Evolutionary conservation across 2,888 invertebrate genomes (phyloP), one percentile per base, ranked within the genome.

Genomic region (Caenorhabditis zanzibari): DNA sequence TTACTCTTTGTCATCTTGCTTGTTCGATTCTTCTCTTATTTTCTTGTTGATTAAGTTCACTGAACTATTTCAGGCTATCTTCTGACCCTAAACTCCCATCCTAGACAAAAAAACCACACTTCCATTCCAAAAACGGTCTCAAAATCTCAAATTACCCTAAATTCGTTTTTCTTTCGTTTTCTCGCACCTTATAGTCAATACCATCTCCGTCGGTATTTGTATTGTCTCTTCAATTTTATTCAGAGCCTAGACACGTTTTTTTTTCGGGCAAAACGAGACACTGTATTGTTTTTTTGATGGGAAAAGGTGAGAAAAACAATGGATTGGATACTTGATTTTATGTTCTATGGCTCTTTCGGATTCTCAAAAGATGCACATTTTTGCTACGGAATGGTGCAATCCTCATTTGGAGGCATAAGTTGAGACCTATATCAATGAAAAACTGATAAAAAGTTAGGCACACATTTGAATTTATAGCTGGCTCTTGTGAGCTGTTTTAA

Each of bases 111-210:
- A 52, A 54, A 24, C 54, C 24, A 54, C 24, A 6, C 26, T 54
- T 54, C 14, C 0, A 54, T 26, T 32, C 14, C 28, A n/a, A n/a
- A 26, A 52, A 52, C 16, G 47, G n/a, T 4, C 10, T 52, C 66
- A 7, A 35, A 35, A 54, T 54, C 38, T 68, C 68, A 54, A 24
- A 54, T 54, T 68, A 24, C 49, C 68, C 41, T 63, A 54, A 68
- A 49, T 54, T 68, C 54, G 54, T 68, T 54, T 54, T 54, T 68
- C 68, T 68, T 54, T 54, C 49, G 54, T 54, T 54, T 68, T 68
- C 54, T 66, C 35, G 52, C 49, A 66, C 66, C 52, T 61, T 38
- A 19, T 35, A 19, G 41, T 24, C 35, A 61, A 41, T 14, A 61
- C 54, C 24, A 61, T 24, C 38, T 24, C 52, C 47, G 66, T 19